Evolutionary conservation across 1,140 invertebrate genomes (phyloP), one percentile per base, ranked within the genome.

Genomic region (Drosophila guanche): DNA sequence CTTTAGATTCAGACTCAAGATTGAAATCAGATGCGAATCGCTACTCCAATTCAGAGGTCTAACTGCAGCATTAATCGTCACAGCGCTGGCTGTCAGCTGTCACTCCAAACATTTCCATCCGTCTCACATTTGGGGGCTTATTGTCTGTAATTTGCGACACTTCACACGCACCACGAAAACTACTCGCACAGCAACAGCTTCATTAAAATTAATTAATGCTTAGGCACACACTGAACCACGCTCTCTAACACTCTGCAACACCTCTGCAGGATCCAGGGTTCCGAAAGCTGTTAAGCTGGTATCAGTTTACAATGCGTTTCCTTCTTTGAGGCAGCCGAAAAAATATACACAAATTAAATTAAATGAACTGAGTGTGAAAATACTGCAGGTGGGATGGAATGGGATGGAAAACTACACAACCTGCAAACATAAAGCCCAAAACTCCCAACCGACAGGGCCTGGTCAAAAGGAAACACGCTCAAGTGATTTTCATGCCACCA

Each of bases 201-300:
- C 77, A 86, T 88, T 86, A 88, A 88, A 88, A 76, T 83, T 88
- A 86, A 86, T 86, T 86, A 88, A 88, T 86, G 83, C 83, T 63
- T 65, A 70, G 71, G 52, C 83, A 86, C 78, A 86, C 74, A 60
- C 70, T 29, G 12, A 33, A 53, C 22, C 12, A 12, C 3, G 5
- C 41, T 51, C 53, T 45, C 58, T 45, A 41, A 72, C 42, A 46
- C 46, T 40, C 40, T 55, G 43, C 57, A 50, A 67, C 63, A 47
- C 50, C 23, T 57, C 53, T 65, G 33, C 10, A 84, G 63, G 72
- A 85, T 33, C 48, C 61, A 43, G 41, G 23, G 41, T 27, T 42
- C 43, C 40, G 16, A 52, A 50, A 25, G 46, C 23, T 63, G 23
- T 86, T 86, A 86, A 57, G 68, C 63, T 67, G 58, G 59, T 86